These are phyloP conservation scores for Labeo rohita DNA, from an alignment of 2,113 vertebrate genomes.

Conservation along the genomic window DNA sequence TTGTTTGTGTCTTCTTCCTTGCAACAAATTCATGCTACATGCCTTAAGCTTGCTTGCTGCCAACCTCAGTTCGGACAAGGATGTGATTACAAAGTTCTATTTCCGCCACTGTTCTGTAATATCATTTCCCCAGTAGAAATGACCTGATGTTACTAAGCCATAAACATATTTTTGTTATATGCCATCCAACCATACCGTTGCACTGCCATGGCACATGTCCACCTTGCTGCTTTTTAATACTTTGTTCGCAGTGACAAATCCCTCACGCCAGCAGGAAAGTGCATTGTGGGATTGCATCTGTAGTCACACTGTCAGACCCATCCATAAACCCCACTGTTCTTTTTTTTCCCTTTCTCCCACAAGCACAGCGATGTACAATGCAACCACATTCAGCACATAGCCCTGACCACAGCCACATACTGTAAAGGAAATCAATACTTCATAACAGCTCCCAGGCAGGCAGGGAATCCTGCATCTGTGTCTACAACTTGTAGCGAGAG, in stretches of 20 bases:
- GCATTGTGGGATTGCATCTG: slow-evolving; percentile 41
- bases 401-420: slow-evolving; percentile 34
- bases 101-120: background rate
- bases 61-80: background rate
- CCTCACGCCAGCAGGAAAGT: background rate
- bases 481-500: slow-evolving; percentile 9
- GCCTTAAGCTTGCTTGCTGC: background rate
- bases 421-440: slow-evolving; percentile 47
- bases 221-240: background rate
- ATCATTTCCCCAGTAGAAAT: background rate
- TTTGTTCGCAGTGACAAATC: background rate
- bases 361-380: slow-evolving; percentile 36
- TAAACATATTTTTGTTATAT: background rate
- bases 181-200: background rate
- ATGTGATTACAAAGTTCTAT: background rate
- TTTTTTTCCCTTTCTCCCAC: background rate
- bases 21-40: background rate
- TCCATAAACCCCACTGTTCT: slow-evolving; percentile 11
- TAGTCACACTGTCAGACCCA: slow-evolving; percentile 27
- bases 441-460: slow-evolving; percentile 40
- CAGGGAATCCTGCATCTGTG: slow-evolving; percentile 30
- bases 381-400: slow-evolving; percentile 27
- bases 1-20: background rate
- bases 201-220: background rate
- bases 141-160: background rate